Evolutionary conservation across 2,797 vertebrate genomes (phyloP), one percentile per base, ranked within the genome.

Genomic region (Cephalopachus bancanus): DNA sequence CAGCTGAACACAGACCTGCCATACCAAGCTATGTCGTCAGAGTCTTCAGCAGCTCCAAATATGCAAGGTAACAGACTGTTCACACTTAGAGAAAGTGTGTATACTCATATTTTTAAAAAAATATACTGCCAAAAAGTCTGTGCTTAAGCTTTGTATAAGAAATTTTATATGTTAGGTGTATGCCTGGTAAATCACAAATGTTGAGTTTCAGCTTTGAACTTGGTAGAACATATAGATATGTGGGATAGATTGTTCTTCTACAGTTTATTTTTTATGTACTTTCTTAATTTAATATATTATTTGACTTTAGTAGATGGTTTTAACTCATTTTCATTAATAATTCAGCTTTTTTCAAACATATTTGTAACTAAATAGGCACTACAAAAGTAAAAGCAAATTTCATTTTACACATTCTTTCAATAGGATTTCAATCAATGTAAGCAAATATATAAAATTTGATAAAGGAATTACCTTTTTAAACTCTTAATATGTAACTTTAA

Each of bases 1-100:
- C 99, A 99, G 17, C 95, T 99, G 94, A 99, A 99, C 93, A 99
- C 99, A 0, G 99, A 98, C 81, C 93, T 97, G 51, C 98, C 98
- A 0, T 97, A 57, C 95, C 97, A 97, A 76, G 75, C 76, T 11
- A n/a, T 59, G 7, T 26, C 74, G 0, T 64, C 93, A 4, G 20
- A 97, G 96, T 97, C 98, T 67, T 90, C 98, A 87, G 95, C 97
- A 12, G 67, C 98, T 74, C 97, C 96, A 55, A 98, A 95, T 96
- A 95, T 95, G n/a, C 98, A 98, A 98, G 98, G 98, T 99, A 98
- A 91, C 7, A 59, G 83, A 53, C 15, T 49, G 59, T 91, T 84
- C 89, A 59, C 3, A 7, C 74, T 91, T 86, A 37, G 5, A 55
- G 53, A 76, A 53, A 86, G 37, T 17, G 20, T 67, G 49, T 74